phyloP scores from a whole-genome alignment of 2,797 vertebrate genomes.

The Selene dorsalis region DNA sequence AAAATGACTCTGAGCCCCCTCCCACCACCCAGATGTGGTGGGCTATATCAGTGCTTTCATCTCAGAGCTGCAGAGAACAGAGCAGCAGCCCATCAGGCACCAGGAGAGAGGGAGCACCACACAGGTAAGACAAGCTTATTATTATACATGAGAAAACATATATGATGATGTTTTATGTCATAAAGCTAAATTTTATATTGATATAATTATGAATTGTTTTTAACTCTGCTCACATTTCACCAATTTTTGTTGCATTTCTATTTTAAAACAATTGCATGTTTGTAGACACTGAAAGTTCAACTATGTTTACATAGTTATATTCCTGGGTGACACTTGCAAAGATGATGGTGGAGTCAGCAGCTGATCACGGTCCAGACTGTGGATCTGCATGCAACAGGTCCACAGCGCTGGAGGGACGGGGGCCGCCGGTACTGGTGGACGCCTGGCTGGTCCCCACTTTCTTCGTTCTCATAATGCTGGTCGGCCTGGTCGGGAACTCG shows the following conservation, averaged over 20 bases:
- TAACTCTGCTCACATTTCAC: neutral
- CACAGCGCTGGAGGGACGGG: slow-evolving; percentile 11
- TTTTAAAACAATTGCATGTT: neutral
- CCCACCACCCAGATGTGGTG: slow-evolving; percentile 1
- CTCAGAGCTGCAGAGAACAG: slow-evolving; percentile 46
- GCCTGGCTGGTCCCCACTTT: slow-evolving; percentile 84
- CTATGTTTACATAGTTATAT: neutral
- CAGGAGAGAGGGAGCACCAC: neutral
- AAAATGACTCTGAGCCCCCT: neutral
- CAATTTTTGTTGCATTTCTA: neutral
- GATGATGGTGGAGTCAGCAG: slow-evolving; percentile 28
- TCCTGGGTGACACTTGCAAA: slow-evolving; percentile 3
- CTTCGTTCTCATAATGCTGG: slow-evolving; percentile 80
- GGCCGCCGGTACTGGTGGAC: slow-evolving; percentile 70
- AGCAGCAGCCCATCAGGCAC: neutral
- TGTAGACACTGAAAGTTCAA: neutral
- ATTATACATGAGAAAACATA: too few relatives aligned
- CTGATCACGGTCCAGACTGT: slow-evolving; percentile 36
- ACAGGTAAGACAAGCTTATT: slow-evolving; percentile 31
- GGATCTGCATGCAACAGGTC: slow-evolving; percentile 59
- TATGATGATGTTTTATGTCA: neutral
- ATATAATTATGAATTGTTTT: too few relatives aligned
- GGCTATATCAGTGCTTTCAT: slow-evolving; percentile 57
- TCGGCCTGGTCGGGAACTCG: slow-evolving; percentile 80
- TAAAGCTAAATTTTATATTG: neutral